Evolutionary conservation across 1,140 invertebrate species (phyloP).

Genomic region (Drosophila tani): DNA sequence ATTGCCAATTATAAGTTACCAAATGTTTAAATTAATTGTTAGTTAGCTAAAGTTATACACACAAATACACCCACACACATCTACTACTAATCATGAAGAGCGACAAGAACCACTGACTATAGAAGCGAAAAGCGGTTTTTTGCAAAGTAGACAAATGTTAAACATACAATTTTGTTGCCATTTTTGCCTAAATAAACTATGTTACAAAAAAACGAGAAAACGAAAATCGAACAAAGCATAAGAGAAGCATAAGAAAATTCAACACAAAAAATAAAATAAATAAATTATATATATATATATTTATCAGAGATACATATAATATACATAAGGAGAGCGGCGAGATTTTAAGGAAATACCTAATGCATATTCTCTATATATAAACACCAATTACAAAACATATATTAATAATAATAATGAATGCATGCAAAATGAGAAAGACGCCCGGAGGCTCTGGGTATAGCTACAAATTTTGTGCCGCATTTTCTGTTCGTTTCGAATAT

Average conservation of each 20-base stretch:
- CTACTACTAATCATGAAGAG: slow-evolving; percentile 55
- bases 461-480: slow-evolving; percentile 48
- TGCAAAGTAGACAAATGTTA: slow-evolving; percentile 79
- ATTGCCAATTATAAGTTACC: slow-evolving; percentile 82
- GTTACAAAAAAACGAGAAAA: slow-evolving; percentile 71
- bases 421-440: slow-evolving; percentile 29
- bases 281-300: slow-evolving; percentile 66
- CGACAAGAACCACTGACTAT: slow-evolving; percentile 68
- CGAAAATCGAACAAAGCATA: slow-evolving; percentile 47
- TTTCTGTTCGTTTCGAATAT: slow-evolving; percentile 48
- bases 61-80: slow-evolving; percentile 31
- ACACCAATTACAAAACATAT: slow-evolving; percentile 31
- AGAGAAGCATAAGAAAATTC: slow-evolving; percentile 51
- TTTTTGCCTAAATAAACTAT: slow-evolving; percentile 85
- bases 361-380: slow-evolving; percentile 55
- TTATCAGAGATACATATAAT: slow-evolving; percentile 77
- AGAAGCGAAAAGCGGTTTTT: slow-evolving; percentile 54
- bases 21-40: slow-evolving; percentile 84
- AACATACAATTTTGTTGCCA: slow-evolving; percentile 85
- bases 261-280: slow-evolving; percentile 40
- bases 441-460: slow-evolving; percentile 48
- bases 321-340: slow-evolving; percentile 42
- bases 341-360: slow-evolving; percentile 68
- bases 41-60: slow-evolving; percentile 83
- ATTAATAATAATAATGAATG: slow-evolving; percentile 39